Evolutionary conservation across 2,797 vertebrate species (phyloP).

Genomic region (Alauda arvensis): DNA sequence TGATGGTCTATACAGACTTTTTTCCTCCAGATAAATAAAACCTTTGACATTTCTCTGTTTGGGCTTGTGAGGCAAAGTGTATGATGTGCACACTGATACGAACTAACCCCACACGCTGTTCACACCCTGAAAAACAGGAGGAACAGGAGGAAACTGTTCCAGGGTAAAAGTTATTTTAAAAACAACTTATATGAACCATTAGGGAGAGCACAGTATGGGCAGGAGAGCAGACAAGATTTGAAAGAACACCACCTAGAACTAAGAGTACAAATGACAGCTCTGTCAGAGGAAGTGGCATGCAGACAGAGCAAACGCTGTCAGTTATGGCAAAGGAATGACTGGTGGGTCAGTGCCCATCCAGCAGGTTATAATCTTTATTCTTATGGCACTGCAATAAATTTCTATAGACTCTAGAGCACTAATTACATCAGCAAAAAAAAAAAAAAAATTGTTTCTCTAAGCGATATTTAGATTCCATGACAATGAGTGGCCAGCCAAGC

Average conservation of each 20-base stretch:
- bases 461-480: neutral
- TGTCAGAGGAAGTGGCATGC: neutral
- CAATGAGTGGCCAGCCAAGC: neutral
- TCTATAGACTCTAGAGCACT: neutral
- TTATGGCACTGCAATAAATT: neutral
- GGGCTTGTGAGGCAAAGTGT: neutral
- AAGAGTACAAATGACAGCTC: neutral
- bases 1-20: neutral
- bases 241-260: neutral
- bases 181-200: neutral
- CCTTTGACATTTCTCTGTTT: neutral
- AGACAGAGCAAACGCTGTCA: neutral
- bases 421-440: neutral
- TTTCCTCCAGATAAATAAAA: neutral
- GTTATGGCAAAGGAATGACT: neutral
- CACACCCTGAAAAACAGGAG: neutral
- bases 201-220: neutral
- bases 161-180: neutral
- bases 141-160: neutral
- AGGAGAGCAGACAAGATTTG: neutral
- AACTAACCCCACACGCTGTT: neutral
- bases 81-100: accelerated
- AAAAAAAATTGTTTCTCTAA: neutral
- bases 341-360: neutral
- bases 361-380: neutral